Percentiles rank a stretch among this genome's conserved stretches.
phyloP scores from a whole-genome alignment of 2,888 invertebrate species.

The Blastobasis adustella region DNA sequence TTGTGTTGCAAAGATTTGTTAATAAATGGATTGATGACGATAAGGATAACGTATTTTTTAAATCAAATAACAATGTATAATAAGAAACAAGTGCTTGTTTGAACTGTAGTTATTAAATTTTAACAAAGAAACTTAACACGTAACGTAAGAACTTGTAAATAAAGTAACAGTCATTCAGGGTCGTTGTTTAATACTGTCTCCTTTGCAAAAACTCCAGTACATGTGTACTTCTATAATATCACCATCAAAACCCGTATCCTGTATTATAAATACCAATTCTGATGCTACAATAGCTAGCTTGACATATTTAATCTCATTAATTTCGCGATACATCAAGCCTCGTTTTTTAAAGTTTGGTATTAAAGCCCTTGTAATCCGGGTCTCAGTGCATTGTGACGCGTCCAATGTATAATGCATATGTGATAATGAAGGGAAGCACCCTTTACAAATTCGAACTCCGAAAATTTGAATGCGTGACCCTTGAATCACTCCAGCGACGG shows the following conservation, averaged over 20 bases:
- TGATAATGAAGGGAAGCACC: slow-evolving; percentile 24
- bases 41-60: slow-evolving; percentile 13
- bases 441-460: slow-evolving; percentile 34
- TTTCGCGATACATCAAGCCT: slow-evolving; percentile 21
- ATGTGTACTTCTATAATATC: too few relatives aligned
- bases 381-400: slow-evolving; percentile 31
- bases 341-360: slow-evolving; percentile 1
- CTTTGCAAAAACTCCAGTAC: too few relatives aligned
- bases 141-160: too few relatives aligned
- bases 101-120: too few relatives aligned
- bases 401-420: slow-evolving; percentile 20
- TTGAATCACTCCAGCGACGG: slow-evolving; percentile 32
- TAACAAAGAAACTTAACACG: too few relatives aligned
- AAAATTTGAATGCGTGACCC: slow-evolving; percentile 35
- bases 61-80: neutral
- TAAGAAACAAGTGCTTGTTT: too few relatives aligned
- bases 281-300: too few relatives aligned
- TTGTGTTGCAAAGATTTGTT: neutral
- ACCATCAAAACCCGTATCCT: too few relatives aligned
- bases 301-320: slow-evolving; percentile 19
- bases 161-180: too few relatives aligned
- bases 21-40: slow-evolving; percentile 5
- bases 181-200: too few relatives aligned
- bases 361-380: slow-evolving; percentile 42
- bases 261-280: too few relatives aligned